Base-by-base conservation (phyloP, 2,888 invertebrate genomes). In the Lepidochrysops patricia region DNA sequence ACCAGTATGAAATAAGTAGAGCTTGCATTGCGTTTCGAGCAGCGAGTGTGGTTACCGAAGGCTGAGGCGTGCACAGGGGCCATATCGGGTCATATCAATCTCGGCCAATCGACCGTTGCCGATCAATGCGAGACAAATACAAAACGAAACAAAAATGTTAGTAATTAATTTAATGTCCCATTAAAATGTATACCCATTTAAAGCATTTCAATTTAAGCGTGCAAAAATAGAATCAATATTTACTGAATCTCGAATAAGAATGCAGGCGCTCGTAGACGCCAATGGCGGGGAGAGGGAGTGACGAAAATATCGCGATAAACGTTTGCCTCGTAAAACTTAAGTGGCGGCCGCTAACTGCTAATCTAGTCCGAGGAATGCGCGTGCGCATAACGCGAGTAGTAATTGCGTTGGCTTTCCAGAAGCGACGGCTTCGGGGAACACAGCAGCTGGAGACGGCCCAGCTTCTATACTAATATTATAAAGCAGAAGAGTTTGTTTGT, bases 361-460 rank as follows among this genome's bases (percentile, higher is more conserved):
- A 19, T 54, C 32, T 19, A 29, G 54, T 15, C 54, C 7, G 15
- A 15, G 19, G 54, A 54, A 54, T 54, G 54, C 29, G 15, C 32
- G 12, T 23, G 25, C 57, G 15, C 43, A 50, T 57, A 52, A 26
- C 25, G 23, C 19, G 54, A 19, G 4, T 25, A 13, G 29, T 34
- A 57, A 57, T 37, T 48, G 35, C 61, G 43, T 25, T 7, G 37
- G 7, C 13, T 61, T 63, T 61, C 37, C 49, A 60, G 61, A 63
- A 61, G 57, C 35, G 9, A 25, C 26, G 26, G 37, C 26, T n/a
- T 37, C 35, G 6, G 26, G 26, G 12, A 43, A 26, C 26, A 27
- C 57, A 19, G 32, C 15, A 13, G 29, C 13, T 23, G 29, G 29
- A 9, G 2, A 9, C 29, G 29, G 29, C 6, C 6, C 29, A 2